Evolutionary conservation across 2,888 invertebrate genomes (phyloP), one percentile per base, ranked within the genome.

Genomic region (Drosophila subsilvestris): DNA sequence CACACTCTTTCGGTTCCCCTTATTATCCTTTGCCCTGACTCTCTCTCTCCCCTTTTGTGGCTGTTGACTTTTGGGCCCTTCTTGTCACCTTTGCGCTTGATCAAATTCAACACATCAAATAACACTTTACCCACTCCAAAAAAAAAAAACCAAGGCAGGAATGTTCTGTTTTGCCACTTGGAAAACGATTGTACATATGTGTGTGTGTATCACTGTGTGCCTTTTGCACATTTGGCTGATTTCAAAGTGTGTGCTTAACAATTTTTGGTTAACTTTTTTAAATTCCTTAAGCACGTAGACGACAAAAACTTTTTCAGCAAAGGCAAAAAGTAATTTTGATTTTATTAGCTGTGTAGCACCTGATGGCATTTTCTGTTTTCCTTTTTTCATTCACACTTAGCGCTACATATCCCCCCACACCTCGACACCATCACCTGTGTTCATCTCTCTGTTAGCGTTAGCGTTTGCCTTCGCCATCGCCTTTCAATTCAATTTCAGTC

Each of bases 331-430:
- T 84, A 88, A 85, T 85, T 85, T 89, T 85, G 89, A 85, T 85
- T 85, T 85, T 85, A 85, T 85, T 89, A 89, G 89, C 89, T 77
- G 79, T 77, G 75, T 80, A 84, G 86, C 87, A 81, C 79, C 87
- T 81, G 88, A 80, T 85, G 89, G 77, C 65, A 74, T 75, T 65
- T 61, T 49, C 56, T 32, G 45, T 53, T 62, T 53, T 53, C 10
- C 32, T 17, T 50, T 49, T 68, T 53, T 20, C 68, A 58, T 58
- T 37, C 18, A 7, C 17, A 12, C 9, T 17, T 37, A 37, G 37
- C 7, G 14, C 5, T 37, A 37, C n/a, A n/a, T 7, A n/a, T 14
- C 1, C 1, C 2, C 22, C 18, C 22, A 12, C 20, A 17, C 14
- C 37, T 48, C 37, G 32, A 32, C 37, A n/a, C 14, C 37, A n/a